These are phyloP conservation scores for Holacanthella duospinosa DNA, from an alignment of 2,888 invertebrate species.

Conservation along the genomic window DNA sequence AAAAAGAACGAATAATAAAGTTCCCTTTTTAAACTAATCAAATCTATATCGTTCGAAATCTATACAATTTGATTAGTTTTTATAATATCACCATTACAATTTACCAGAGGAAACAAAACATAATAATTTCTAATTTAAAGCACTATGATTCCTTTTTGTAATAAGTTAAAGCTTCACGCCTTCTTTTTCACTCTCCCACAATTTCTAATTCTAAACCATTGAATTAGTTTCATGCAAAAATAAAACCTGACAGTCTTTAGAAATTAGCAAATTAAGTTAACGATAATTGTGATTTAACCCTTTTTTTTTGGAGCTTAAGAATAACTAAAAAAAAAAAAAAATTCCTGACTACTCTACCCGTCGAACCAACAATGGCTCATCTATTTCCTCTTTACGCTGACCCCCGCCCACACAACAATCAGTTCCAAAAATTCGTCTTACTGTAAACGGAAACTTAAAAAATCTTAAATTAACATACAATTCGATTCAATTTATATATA, in stretches of 20 bases:
- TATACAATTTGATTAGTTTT: neutral
- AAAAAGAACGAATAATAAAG: too few relatives aligned
- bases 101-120: neutral
- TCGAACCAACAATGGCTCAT: too few relatives aligned
- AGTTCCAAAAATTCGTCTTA: neutral
- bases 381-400: too few relatives aligned
- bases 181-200: neutral
- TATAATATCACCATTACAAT: conserved; percentile 3
- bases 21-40: too few relatives aligned
- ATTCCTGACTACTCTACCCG: neutral
- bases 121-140: neutral
- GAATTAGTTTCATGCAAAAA: neutral
- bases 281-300: neutral
- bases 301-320: neutral
- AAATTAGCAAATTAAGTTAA: neutral
- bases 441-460: too few relatives aligned
- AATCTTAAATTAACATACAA: too few relatives aligned
- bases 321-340: neutral
- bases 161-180: neutral
- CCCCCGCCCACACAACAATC: neutral
- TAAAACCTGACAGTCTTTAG: conserved; percentile 2
- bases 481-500: too few relatives aligned
- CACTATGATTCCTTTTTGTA: neutral
- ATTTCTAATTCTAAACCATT: neutral
- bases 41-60: too few relatives aligned